Percentiles rank a stretch among this genome's conserved stretches.
Conservation (phyloP, 2,888 invertebrate species). For the Cenopis cana region DNA sequence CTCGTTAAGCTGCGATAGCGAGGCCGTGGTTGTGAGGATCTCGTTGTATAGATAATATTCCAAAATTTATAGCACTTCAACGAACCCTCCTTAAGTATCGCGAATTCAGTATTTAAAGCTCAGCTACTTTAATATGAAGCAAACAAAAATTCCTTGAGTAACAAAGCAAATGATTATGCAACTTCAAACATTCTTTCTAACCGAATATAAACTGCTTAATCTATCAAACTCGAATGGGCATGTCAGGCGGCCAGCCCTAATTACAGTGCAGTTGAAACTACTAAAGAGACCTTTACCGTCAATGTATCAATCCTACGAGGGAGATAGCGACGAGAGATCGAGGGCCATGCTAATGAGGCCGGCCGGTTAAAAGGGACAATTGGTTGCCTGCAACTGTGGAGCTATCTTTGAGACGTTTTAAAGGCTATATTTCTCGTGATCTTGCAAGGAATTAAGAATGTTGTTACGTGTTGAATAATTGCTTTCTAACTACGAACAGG, state of each 20-base stretch:
- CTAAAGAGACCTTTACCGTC: constrained; percentile 73
- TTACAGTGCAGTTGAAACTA: constrained; percentile 64
- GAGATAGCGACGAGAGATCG: constrained; percentile 71
- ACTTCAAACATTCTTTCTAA: constrained; percentile 39
- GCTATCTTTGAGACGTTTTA: constrained; percentile 73
- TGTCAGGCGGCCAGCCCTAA: constrained; percentile 61
- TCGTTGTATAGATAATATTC: constrained; percentile 47
- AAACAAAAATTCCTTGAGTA: neutral
- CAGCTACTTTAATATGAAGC: neutral
- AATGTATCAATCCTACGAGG: constrained; percentile 75
- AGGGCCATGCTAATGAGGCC: constrained; percentile 74
- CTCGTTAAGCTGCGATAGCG: constrained; percentile 82
- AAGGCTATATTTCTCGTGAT: constrained; percentile 70
- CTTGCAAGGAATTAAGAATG: constrained; percentile 63
- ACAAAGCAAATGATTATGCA: constrained; percentile 44
- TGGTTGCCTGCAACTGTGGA: constrained; percentile 68
- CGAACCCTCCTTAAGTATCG: neutral
- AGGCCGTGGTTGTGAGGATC: constrained; percentile 73
- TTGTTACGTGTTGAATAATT: constrained; percentile 71
- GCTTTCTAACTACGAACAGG: constrained; percentile 57
- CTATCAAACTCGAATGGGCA: constrained; percentile 60
- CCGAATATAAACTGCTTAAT: constrained; percentile 48
- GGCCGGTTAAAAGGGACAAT: constrained; percentile 76
- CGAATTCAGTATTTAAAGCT: neutral
- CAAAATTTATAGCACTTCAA: constrained; percentile 15